Conservation (phyloP, 2,113 vertebrate species). For the Paracanthobrama guichenoti region DNA sequence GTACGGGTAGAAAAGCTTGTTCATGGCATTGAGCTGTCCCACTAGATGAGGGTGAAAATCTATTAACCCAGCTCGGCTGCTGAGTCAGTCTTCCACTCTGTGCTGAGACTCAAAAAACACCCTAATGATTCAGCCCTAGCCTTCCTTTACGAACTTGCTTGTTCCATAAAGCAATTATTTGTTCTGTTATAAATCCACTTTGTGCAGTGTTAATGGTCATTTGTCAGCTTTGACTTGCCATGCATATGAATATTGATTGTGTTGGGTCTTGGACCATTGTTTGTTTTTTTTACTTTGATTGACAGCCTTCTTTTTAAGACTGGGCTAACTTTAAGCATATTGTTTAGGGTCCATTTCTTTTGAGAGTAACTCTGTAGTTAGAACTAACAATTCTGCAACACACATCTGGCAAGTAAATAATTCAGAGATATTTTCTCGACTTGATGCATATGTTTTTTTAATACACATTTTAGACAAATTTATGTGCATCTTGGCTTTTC, state of each 20-base stretch:
- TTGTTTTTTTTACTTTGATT: not conserved
- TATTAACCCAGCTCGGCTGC: constrained; percentile 27
- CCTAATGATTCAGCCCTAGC: constrained; percentile 12
- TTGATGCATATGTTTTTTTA: too few relatives aligned
- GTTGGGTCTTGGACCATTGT: not conserved
- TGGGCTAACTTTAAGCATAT: not conserved
- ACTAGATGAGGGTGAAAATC: constrained; percentile 27
- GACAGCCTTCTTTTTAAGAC: not conserved
- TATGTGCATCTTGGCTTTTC: too few relatives aligned
- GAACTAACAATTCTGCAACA: not conserved
- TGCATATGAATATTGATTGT: constrained; percentile 1
- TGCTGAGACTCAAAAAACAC: not conserved
- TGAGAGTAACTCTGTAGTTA: not conserved
- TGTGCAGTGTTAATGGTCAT: not conserved
- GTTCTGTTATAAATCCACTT: constrained; percentile 7
- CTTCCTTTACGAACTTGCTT: constrained; percentile 4
- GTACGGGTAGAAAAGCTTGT: not conserved
- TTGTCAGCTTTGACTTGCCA: constrained; percentile 14
- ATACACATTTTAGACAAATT: too few relatives aligned
- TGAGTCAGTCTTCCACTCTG: constrained; percentile 1
- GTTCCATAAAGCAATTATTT: constrained; percentile 6
- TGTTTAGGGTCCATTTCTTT: not conserved
- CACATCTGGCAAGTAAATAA: not conserved
- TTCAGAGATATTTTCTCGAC: not conserved
- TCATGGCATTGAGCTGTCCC: not conserved